Evolutionary conservation across 2,113 vertebrate genomes (phyloP).

Genomic region (Neogobius melanostomus): DNA sequence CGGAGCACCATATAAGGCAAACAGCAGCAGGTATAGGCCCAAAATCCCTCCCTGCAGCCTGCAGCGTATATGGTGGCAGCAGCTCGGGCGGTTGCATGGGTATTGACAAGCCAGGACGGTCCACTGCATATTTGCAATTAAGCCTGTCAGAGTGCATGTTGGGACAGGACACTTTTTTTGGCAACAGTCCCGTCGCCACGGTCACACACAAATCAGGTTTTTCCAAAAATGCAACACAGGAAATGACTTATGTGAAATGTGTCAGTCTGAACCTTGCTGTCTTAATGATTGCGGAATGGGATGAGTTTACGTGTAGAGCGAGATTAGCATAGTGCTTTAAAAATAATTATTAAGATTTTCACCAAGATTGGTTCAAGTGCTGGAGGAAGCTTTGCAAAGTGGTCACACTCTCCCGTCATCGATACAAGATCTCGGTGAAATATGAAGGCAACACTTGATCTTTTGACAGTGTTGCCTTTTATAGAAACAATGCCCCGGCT

Average conservation of each 20-base stretch:
- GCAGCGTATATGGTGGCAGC: background rate
- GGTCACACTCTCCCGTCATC: too few relatives aligned
- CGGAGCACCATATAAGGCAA: constrained; percentile 68
- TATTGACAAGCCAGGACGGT: background rate
- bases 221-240: constrained; percentile 24
- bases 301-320: background rate
- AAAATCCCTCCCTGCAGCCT: background rate
- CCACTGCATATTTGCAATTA: constrained; percentile 17
- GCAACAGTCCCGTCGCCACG: constrained; percentile 35
- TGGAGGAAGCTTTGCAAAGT: too few relatives aligned
- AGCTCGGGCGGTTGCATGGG: background rate
- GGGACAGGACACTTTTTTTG: constrained; percentile 29
- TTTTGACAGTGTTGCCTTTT: too few relatives aligned
- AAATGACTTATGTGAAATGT: background rate
- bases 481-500: too few relatives aligned
- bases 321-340: too few relatives aligned
- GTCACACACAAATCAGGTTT: constrained; percentile 22
- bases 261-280: background rate
- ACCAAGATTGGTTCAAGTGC: too few relatives aligned
- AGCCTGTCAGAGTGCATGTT: constrained; percentile 19
- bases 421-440: too few relatives aligned
- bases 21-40: constrained; percentile 41
- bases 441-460: too few relatives aligned
- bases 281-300: background rate
- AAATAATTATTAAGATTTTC: too few relatives aligned